These are phyloP conservation scores for Temnothorax nylanderi DNA, from an alignment of 1,140 invertebrate species.

Conservation along the genomic window DNA sequence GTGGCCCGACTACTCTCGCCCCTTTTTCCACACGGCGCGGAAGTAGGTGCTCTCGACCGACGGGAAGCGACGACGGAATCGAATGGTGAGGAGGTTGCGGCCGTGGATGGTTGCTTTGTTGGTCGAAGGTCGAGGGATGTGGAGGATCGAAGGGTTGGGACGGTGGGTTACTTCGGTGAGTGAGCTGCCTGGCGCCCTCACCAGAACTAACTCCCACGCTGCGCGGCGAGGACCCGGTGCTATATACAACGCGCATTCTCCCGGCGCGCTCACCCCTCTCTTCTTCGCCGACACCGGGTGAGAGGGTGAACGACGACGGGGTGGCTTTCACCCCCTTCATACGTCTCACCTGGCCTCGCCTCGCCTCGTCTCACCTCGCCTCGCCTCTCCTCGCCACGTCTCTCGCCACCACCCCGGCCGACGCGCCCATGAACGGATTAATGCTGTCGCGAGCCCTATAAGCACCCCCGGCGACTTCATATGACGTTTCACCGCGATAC, in stretches of 20 bases:
- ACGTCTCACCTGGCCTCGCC: constrained; percentile 2
- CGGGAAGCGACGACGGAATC: constrained; percentile 57
- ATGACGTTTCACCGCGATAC: constrained; percentile 45
- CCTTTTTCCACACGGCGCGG: constrained; percentile 14
- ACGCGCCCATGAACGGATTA: constrained; percentile 69
- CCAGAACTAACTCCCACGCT: constrained; percentile 85
- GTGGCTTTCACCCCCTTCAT: constrained; percentile 11
- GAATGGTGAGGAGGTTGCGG: constrained; percentile 70
- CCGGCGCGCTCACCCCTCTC: constrained; percentile 45
- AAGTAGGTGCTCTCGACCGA: constrained; percentile 41
- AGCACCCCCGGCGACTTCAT: constrained; percentile 49
- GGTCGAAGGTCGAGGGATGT: constrained; percentile 74
- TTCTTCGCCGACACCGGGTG: background rate
- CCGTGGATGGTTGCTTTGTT: constrained; percentile 74
- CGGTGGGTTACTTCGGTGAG: constrained; percentile 80
- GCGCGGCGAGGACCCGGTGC: constrained; percentile 78
- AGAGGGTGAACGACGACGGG: background rate
- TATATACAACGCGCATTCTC: constrained; percentile 81
- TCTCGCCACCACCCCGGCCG: constrained; percentile 71
- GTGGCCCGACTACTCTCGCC: background rate
- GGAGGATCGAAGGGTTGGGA: constrained; percentile 76
- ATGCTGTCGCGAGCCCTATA: constrained; percentile 58
- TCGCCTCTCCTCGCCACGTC: constrained; percentile 50
- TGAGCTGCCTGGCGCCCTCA: constrained; percentile 84
- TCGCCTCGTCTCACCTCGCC: constrained; percentile 13